These are phyloP conservation scores for Eumeta japonica DNA, from an alignment of 1,140 invertebrate species.

Conservation along the genomic window DNA sequence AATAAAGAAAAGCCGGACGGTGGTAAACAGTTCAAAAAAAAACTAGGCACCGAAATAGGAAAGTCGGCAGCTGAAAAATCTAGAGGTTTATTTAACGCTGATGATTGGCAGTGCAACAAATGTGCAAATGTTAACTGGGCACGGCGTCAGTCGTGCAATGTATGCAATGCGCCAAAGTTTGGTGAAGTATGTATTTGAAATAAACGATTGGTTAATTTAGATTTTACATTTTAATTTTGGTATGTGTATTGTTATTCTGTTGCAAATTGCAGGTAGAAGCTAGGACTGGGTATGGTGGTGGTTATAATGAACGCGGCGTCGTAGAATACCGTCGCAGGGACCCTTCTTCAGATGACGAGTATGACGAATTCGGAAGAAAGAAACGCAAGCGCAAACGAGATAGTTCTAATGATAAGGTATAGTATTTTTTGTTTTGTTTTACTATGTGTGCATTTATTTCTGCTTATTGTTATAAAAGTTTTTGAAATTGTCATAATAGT, in stretches of 20 bases:
- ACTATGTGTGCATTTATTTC: slow-evolving; percentile 1
- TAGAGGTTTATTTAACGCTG: slow-evolving; percentile 95
- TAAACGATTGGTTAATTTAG: slow-evolving; percentile 48
- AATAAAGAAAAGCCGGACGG: slow-evolving; percentile 67
- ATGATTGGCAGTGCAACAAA: slow-evolving; percentile 99
- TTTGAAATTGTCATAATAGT: neutral
- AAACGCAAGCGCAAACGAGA: slow-evolving; percentile 60
- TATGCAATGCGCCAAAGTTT: slow-evolving; percentile 98
- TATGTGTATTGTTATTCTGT: slow-evolving; percentile 2
- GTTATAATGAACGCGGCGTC: slow-evolving; percentile 90
- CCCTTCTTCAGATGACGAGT: slow-evolving; percentile 87
- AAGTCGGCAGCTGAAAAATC: slow-evolving; percentile 98
- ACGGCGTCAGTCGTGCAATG: slow-evolving; percentile 92
- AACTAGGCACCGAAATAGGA: slow-evolving; percentile 94
- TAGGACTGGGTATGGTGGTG: slow-evolving; percentile 78
- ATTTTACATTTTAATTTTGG: slow-evolving; percentile 2
- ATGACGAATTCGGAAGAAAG: slow-evolving; percentile 93
- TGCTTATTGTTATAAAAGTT: neutral
- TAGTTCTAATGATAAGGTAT: slow-evolving; percentile 28
- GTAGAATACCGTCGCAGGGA: slow-evolving; percentile 89
- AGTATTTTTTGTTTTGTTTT: slow-evolving; percentile 5
- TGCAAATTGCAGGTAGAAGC: slow-evolving; percentile 61
- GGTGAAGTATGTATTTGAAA: slow-evolving; percentile 68
- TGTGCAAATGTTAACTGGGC: slow-evolving; percentile 99
- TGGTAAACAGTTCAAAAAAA: slow-evolving; percentile 70